These are phyloP conservation scores for Mesorhabditis belari DNA, from an alignment of 2,888 invertebrate species.

Conservation along the genomic window DNA sequence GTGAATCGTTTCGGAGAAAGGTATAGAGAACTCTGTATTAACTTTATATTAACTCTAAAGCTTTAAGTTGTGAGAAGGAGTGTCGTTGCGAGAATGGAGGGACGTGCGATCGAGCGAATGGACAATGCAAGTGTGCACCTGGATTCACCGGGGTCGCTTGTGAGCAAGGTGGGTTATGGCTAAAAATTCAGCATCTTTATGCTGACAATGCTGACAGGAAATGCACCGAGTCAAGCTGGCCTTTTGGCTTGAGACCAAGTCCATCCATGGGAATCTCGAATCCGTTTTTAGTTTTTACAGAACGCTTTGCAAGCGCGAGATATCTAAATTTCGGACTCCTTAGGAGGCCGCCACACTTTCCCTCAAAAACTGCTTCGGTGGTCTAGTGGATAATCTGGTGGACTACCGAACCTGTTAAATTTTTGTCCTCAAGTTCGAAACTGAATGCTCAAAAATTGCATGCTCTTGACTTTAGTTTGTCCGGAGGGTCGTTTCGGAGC, in stretches of 20 bases:
- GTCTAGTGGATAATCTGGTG: no score
- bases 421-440: background rate
- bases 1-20: conserved; percentile 38
- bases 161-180: conserved; percentile 2
- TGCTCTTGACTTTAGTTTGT: conserved; percentile 23
- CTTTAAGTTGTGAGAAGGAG: conserved; percentile 35
- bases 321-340: no score
- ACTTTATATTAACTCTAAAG: background rate
- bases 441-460: background rate
- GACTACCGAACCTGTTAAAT: background rate
- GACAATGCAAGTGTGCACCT: conserved; percentile 53
- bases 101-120: conserved; percentile 50
- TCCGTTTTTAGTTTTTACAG: no score
- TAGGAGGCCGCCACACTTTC: no score
- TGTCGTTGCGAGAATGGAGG: conserved; percentile 52
- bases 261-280: no score
- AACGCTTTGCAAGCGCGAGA: no score
- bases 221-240: no score
- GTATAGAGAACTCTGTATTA: conserved; percentile 10
- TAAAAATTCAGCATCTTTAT: no score
- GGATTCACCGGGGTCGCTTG: conserved; percentile 58
- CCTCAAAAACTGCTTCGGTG: no score
- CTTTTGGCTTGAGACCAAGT: no score
- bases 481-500: conserved; percentile 44
- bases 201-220: no score